Conservation (phyloP, 2,888 invertebrate species). For the Patella ulyssiponensis region DNA sequence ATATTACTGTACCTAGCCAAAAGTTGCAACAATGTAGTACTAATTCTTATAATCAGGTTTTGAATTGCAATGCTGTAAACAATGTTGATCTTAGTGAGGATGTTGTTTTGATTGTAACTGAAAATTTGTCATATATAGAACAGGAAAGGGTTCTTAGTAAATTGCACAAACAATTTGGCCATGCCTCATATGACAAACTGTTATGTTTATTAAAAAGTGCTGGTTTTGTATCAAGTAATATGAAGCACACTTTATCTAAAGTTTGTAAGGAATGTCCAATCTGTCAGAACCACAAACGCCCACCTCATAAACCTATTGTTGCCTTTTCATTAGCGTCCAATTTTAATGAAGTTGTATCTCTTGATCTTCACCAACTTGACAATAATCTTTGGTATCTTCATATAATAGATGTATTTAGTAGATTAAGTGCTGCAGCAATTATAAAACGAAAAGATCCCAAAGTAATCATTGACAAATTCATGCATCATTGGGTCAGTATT, state of each 20-base stretch:
- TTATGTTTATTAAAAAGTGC: neutral
- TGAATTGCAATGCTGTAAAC: neutral
- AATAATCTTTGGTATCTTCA: slow-evolving; percentile 21
- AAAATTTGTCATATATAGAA: slow-evolving; percentile 10
- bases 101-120: slow-evolving; percentile 10
- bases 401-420: slow-evolving; percentile 10
- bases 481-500: slow-evolving; percentile 24
- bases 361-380: neutral
- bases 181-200: slow-evolving; percentile 21
- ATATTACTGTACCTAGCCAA: neutral
- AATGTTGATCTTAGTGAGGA: slow-evolving; percentile 8
- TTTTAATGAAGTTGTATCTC: neutral
- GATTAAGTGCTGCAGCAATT: slow-evolving; percentile 20
- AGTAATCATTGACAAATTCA: slow-evolving; percentile 21
- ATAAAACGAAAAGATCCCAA: slow-evolving; percentile 14
- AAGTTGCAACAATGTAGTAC: neutral
- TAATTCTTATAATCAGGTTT: neutral
- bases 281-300: neutral
- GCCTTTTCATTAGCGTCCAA: slow-evolving; percentile 22
- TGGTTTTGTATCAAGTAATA: slow-evolving; percentile 11
- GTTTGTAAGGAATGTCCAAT: slow-evolving; percentile 1
- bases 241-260: slow-evolving; percentile 7
- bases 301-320: slow-evolving; percentile 17
- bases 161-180: slow-evolving; percentile 24
- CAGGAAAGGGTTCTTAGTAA: slow-evolving; percentile 10